Percentiles rank a stretch among this genome's conserved stretches.
Evolutionary conservation across 2,888 invertebrate genomes (phyloP).

Genomic region (Sacculina carcini): DNA sequence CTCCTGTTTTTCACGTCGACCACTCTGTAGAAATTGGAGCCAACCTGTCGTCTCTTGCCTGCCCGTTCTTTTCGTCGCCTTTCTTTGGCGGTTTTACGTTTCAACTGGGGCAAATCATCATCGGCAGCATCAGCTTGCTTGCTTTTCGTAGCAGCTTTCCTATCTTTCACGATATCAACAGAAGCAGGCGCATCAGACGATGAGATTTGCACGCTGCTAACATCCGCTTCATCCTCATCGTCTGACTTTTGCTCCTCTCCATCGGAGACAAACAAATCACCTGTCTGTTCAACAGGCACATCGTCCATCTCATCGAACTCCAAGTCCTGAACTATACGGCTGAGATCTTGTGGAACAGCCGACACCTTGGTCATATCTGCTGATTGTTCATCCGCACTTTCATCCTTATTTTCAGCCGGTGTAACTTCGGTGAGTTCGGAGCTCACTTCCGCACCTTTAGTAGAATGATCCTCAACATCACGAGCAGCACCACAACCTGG

Average conservation of each 20-base stretch:
- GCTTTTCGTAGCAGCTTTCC: background rate
- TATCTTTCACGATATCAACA: constrained; percentile 6
- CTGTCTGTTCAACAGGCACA: constrained; percentile 15
- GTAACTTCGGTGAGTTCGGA: constrained; percentile 4
- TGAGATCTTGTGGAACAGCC: constrained; percentile 19
- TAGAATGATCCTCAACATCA: constrained; percentile 8
- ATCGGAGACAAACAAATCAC: constrained; percentile 9
- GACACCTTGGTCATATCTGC: constrained; percentile 5
- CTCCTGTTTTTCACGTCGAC: constrained; percentile 50
- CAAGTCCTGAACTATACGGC: constrained; percentile 19
- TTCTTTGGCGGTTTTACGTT: background rate
- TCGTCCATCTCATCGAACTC: constrained; percentile 21
- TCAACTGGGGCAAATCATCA: background rate
- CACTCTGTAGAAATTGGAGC: constrained; percentile 67
- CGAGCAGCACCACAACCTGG: constrained; percentile 44
- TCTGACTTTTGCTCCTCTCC: constrained; percentile 16
- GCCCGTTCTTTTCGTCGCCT: constrained; percentile 22
- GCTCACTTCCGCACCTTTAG: background rate
- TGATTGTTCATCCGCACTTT: background rate
- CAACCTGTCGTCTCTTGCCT: constrained; percentile 45
- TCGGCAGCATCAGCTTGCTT: background rate
- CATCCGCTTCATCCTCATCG: constrained; percentile 11
- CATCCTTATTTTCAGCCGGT: background rate
- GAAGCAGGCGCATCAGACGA: constrained; percentile 6
- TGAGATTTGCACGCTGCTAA: constrained; percentile 5